Conservation (phyloP, 1,140 invertebrate species). For the Drosophila chauvacae region DNA sequence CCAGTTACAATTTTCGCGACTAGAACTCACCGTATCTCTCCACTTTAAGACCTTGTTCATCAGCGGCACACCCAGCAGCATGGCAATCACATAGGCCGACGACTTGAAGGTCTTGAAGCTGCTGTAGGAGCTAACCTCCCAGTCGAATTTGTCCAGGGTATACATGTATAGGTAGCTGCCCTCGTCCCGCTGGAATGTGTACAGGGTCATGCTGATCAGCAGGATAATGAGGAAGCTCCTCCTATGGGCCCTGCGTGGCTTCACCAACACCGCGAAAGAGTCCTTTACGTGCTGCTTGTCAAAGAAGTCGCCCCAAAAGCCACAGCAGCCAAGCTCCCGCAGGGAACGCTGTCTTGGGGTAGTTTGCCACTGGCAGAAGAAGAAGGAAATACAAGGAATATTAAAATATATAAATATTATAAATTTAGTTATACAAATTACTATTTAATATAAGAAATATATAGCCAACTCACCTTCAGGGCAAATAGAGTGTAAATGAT, state of each 20-base stretch:
- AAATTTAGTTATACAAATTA: background rate
- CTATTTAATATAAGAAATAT: too few relatives aligned
- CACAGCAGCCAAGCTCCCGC: constrained; percentile 85
- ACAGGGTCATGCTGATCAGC: constrained; percentile 89
- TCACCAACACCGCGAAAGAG: constrained; percentile 87
- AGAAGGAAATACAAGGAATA: background rate
- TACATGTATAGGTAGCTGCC: constrained; percentile 89
- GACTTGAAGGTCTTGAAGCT: constrained; percentile 89
- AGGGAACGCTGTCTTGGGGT: constrained; percentile 87
- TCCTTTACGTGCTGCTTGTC: constrained; percentile 88
- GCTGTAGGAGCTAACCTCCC: constrained; percentile 88
- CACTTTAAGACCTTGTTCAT: constrained; percentile 88
- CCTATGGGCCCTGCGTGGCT: constrained; percentile 85
- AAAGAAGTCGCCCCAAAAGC: constrained; percentile 89
- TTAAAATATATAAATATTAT: too few relatives aligned
- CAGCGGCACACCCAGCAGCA: constrained; percentile 88
- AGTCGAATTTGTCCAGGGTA: constrained; percentile 88
- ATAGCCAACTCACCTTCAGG: constrained; percentile 63
- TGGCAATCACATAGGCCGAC: constrained; percentile 87
- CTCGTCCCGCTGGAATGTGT: constrained; percentile 92
- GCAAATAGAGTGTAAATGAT: constrained; percentile 87
- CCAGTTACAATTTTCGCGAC: background rate
- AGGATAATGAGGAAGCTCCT: constrained; percentile 88
- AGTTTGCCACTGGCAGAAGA: constrained; percentile 87
- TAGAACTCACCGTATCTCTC: constrained; percentile 87